Conservation (phyloP, 2,113 vertebrate genomes). For the Trachemys scripta region DNA sequence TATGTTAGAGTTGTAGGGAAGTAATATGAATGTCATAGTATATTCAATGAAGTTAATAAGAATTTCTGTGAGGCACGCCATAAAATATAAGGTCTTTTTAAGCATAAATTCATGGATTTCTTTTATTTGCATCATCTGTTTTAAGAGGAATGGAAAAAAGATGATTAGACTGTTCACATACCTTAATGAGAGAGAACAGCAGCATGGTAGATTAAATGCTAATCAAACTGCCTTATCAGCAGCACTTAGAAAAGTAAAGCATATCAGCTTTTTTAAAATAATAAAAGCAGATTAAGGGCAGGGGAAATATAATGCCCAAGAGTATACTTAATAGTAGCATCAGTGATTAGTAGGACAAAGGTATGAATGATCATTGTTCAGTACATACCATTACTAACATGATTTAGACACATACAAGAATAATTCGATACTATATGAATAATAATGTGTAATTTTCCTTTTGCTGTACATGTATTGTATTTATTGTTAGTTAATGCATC, state of each 20-base stretch:
- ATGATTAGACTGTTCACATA: not conserved
- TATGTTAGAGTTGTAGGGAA: not conserved
- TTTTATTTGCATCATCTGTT: constrained; percentile 15
- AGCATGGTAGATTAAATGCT: not conserved
- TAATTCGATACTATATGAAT: not conserved
- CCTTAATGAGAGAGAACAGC: constrained; percentile 18
- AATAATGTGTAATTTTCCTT: not conserved
- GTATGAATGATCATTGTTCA: not conserved
- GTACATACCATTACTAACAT: not conserved
- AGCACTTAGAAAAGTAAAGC: not conserved
- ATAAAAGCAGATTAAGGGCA: not conserved
- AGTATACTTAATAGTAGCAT: not conserved
- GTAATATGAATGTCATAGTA: not conserved
- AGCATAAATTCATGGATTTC: not conserved
- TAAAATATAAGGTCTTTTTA: not conserved
- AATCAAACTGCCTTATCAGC: not conserved
- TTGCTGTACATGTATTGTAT: not conserved
- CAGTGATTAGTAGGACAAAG: constrained; percentile 12
- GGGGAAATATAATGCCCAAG: not conserved
- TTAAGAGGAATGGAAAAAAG: not conserved
- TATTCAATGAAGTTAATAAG: not conserved
- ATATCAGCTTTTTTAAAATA: constrained; percentile 7
- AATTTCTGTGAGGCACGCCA: not conserved
- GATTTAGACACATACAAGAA: not conserved
- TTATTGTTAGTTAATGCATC: not conserved